These are phyloP conservation scores for Macrophya alboannulata DNA, from an alignment of 2,888 invertebrate genomes.

Conservation along the genomic window DNA sequence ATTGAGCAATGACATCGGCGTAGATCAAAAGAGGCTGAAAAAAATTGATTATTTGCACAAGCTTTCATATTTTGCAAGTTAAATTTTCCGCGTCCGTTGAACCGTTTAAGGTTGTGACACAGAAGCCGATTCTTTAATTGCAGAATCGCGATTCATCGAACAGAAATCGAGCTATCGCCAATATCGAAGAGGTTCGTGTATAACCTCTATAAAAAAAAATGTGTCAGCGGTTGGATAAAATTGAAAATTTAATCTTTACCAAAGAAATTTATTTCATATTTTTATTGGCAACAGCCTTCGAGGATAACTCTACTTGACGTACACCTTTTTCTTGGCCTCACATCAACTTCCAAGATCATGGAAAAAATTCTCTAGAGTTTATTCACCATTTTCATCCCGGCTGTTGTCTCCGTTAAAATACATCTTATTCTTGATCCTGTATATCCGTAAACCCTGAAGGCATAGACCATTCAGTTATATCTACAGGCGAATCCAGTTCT, in stretches of 20 bases:
- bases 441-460: not conserved
- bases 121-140: not conserved
- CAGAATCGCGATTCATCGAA: not conserved
- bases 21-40: not conserved
- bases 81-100: not conserved
- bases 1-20: constrained; percentile 48
- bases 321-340: not conserved
- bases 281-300: not conserved
- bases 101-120: not conserved
- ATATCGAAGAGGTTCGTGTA: not conserved
- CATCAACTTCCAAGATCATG: not conserved
- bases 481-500: constrained; percentile 33
- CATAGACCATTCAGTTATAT: constrained; percentile 22
- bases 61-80: constrained; percentile 7
- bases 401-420: not conserved
- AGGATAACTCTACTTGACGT: not conserved
- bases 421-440: not conserved
- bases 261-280: not conserved
- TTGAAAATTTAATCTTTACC: not conserved
- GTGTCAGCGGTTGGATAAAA: not conserved
- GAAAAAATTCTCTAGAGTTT: constrained; percentile 12
- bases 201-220: not conserved
- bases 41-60: constrained; percentile 6
- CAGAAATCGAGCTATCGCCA: not conserved
- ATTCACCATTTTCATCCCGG: not conserved